Base-by-base conservation (phyloP, 2,797 vertebrate genomes). In the Gobio occitaniae region DNA sequence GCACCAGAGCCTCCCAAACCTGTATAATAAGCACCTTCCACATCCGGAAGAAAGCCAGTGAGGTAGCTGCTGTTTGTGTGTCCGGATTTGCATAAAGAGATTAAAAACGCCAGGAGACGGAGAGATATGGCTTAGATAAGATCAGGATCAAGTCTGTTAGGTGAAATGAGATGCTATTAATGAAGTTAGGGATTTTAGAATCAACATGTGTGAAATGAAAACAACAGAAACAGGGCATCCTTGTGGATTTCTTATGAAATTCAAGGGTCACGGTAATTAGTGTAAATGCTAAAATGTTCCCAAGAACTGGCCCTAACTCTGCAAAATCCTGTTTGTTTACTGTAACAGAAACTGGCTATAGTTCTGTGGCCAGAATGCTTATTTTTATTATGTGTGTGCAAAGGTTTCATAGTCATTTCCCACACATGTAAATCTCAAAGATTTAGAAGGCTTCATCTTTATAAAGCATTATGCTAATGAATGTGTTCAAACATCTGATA, bases 11-110 rank as follows among this genome's bases (percentile, higher is more conserved):
- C 29, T 68, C 52, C 15, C n/a, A 80, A 70, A 68, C 36, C 47
- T 80, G 81, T 75, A 83, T 84, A 80, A 84, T 82, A 48, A 80
- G 74, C 50, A 84, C 59, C 38, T 87, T 82, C 77, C 59, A 84
- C 29, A 74, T 65, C 29, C 36, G 50, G 36, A 48, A 61, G 52
- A 81, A 69, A 74, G 36, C 56, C 48, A 48, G 16, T 7, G 32
- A 75, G 61, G 52, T 21, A 17, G 79, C 50, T 84, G 50, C 48
- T 59, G 63, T 78, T 75, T 78, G 61, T 10, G 72, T 12, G 4
- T 8, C 36, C 15, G 41, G 32, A 83, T 84, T 78, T 83, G 61
- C 70, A 83, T 80, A 79, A 79, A 71, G 54, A 59, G 50, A 71
- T 84, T 78, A 48, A 48, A 84, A 79, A 78, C 29, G 48, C 25